Base-by-base conservation (phyloP, 1,140 invertebrate species). In the Diachasma alloeum region DNA sequence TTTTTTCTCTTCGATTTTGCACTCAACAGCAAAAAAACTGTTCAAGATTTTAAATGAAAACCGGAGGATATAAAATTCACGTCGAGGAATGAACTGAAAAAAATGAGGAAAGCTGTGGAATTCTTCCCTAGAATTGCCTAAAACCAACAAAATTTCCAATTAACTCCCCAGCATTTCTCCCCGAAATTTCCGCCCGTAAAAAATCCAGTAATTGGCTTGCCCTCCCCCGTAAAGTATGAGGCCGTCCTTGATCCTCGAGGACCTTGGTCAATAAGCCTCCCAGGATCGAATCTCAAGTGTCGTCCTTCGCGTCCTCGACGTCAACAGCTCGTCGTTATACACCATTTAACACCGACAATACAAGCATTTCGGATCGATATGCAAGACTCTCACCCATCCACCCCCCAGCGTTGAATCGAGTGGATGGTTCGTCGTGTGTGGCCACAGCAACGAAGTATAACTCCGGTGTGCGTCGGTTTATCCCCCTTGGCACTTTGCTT, bases 341-440 rank as follows among this genome's bases (percentile, higher is more conserved):
- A 42, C 5, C n/a, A 31, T 48, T 48, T 22, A 74, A 26, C 39
- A 67, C 26, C 46, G 39, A 67, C n/a, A 71, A 74, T 67, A 74
- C 59, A 0, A 11, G 59, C 15, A 9, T 63, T 63, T 63, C 13
- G 39, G 63, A 74, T 67, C 73, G 73, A 74, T 68, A 74, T 67
- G 39, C 13, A 15, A 15, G 63, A 31, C 73, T 74, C 73, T 59
- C 73, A 67, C 73, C 73, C 63, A 37, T 19, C 59, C 24, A 63
- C 59, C 59, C 59, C 53, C 59, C 59, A 24, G 59, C 24, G 24
- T 63, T 26, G 24, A 31, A 15, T 8, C 59, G 15, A 63, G 24
- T 19, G 59, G 59, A 26, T 13, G 59, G 10, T 26, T 56, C 66
- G 15, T 56, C 24, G 31, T 44, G 24, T 42, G 70, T 53, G n/a